phyloP scores from a whole-genome alignment of 2,113 vertebrate species.

The Gasterosteus nipponicus region DNA sequence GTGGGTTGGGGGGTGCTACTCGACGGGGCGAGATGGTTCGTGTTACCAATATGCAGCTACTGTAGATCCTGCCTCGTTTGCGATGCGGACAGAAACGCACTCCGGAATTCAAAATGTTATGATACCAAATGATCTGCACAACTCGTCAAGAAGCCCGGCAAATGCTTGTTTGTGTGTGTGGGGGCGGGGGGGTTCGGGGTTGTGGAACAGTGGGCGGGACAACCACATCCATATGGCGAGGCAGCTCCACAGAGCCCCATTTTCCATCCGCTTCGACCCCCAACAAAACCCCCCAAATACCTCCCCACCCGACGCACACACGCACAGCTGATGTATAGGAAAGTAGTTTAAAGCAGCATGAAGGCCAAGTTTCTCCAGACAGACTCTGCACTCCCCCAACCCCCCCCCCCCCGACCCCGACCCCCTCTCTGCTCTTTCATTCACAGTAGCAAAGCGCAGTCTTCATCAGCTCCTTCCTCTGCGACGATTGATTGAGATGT shows the following conservation, averaged over 20 bases:
- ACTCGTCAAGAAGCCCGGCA: conserved; percentile 65
- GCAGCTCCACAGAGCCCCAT: conserved; percentile 61
- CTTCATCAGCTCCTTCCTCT: conserved; percentile 26
- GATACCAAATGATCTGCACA: conserved; percentile 61
- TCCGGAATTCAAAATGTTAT: conserved; percentile 61
- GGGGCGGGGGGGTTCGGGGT: conserved; percentile 34
- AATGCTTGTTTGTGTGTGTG: conserved; percentile 40
- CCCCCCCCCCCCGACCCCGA: background rate
- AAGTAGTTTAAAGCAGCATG: conserved; percentile 60
- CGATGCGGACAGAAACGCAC: conserved; percentile 41
- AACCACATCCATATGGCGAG: conserved; percentile 78
- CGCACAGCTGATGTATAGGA: conserved; percentile 56
- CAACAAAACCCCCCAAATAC: conserved; percentile 61
- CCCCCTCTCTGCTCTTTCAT: background rate
- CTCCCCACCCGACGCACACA: conserved; percentile 38
- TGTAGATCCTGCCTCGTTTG: conserved; percentile 52
- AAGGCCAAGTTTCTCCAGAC: conserved; percentile 66
- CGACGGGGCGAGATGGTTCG: conserved; percentile 36
- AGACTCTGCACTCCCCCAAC: conserved; percentile 4
- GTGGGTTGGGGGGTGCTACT: conserved; percentile 27
- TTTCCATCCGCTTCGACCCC: conserved; percentile 68
- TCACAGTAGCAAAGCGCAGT: conserved; percentile 49
- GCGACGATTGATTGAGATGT: conserved; percentile 51
- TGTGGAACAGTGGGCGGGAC: conserved; percentile 53
- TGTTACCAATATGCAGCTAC: conserved; percentile 58